Percentiles rank a stretch among this genome's conserved stretches.
Evolutionary conservation across 2,797 vertebrate species (phyloP).

Genomic region (Peromyscus melanophrys): DNA sequence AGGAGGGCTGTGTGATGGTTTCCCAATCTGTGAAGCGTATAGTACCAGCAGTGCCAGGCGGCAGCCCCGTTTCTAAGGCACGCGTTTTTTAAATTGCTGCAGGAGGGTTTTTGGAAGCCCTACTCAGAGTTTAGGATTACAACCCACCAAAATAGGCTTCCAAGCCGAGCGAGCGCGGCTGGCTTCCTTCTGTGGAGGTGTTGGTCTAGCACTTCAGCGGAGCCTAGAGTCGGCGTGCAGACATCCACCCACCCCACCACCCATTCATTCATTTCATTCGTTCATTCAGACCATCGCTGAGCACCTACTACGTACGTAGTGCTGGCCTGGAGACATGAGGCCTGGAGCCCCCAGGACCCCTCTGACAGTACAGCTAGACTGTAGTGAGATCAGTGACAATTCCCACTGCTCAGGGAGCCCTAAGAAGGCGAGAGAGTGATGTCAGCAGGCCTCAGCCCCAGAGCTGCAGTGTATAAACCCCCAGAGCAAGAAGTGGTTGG

Average conservation of each 20-base stretch:
- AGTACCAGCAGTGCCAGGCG: slow-evolving; percentile 72
- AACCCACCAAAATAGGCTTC: slow-evolving; percentile 83
- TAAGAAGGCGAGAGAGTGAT: not conserved
- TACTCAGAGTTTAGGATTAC: slow-evolving; percentile 77
- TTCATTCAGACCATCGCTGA: slow-evolving; percentile 56
- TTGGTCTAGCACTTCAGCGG: slow-evolving; percentile 78
- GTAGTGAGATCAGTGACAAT: not conserved
- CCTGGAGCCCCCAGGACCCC: not conserved
- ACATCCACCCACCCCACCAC: slow-evolving; percentile 72
- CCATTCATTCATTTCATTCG: slow-evolving; percentile 51
- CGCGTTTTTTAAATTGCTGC: slow-evolving; percentile 70
- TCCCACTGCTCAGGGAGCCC: not conserved
- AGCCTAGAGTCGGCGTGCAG: slow-evolving; percentile 40
- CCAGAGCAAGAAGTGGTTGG: slow-evolving; percentile 9
- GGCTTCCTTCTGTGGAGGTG: slow-evolving; percentile 81
- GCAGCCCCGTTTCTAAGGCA: slow-evolving; percentile 76
- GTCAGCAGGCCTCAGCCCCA: slow-evolving; percentile 23
- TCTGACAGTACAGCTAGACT: not conserved
- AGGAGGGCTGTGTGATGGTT: slow-evolving; percentile 53
- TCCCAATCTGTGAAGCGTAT: slow-evolving; percentile 64
- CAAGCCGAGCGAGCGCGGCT: slow-evolving; percentile 11
- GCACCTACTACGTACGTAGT: slow-evolving; percentile 66
- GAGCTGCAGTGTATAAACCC: slow-evolving; percentile 4
- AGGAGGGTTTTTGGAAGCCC: slow-evolving; percentile 78
- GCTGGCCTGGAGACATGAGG: not conserved